phyloP scores from a whole-genome alignment of 2,797 vertebrate genomes.

The Lophius americanus region DNA sequence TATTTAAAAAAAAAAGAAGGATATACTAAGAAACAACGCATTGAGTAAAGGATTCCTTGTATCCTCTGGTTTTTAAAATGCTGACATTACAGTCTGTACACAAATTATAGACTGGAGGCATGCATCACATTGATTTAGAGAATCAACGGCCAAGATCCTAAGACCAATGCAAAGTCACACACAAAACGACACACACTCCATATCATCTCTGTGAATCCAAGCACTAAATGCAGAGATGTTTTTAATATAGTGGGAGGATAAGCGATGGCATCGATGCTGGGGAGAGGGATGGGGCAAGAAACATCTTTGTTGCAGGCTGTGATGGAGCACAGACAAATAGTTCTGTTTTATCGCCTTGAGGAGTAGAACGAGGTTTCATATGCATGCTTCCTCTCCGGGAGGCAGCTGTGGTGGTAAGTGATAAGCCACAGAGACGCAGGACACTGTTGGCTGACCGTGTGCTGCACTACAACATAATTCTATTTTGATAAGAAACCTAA shows the following conservation, averaged over 20 bases:
- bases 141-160: conserved; percentile 34
- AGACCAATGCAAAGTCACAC: conserved; percentile 31
- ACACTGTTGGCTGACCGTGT: conserved; percentile 47
- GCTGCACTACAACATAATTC: conserved; percentile 36
- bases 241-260: conserved; percentile 62
- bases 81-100: conserved; percentile 45
- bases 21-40: conserved; percentile 16
- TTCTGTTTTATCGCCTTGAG: conserved; percentile 65
- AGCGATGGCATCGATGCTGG: conserved; percentile 30
- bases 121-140: conserved; percentile 39
- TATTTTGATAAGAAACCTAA: conserved; percentile 21
- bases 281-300: conserved; percentile 53
- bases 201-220: conserved; percentile 50
- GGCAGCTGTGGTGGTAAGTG: conserved; percentile 52
- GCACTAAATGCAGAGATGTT: conserved; percentile 56
- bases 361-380: conserved; percentile 71
- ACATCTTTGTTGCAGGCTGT: conserved; percentile 63
- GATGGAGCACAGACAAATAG: conserved; percentile 77
- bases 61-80: conserved; percentile 31
- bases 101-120: conserved; percentile 36
- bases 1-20: background rate
- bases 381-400: conserved; percentile 72
- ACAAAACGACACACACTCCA: conserved; percentile 27
- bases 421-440: conserved; percentile 59
- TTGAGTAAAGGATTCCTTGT: conserved; percentile 17